Base-by-base conservation (phyloP, 2,797 vertebrate genomes). In the Lithobates sylvaticus region DNA sequence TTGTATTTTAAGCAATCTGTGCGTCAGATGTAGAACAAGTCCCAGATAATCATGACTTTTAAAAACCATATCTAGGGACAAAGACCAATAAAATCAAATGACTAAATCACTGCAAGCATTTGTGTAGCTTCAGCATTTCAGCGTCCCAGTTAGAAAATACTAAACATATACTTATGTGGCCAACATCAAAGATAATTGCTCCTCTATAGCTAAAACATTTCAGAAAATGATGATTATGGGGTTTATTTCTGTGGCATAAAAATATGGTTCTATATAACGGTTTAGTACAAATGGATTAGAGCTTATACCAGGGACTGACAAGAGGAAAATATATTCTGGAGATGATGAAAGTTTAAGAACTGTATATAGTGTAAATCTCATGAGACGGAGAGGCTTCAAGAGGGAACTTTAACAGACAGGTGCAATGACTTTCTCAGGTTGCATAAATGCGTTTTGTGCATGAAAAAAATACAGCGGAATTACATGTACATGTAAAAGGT, bases 151-250 rank as follows among this genome's bases (percentile, higher is more conserved):
- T 84, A 18, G 8, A 70, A 70, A 84, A 84, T 39, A 23, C 32
- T 70, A 61, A 84, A 84, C 83, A 78, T 84, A 71, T 61, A 84
- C 36, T 84, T 84, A 84, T 84, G 83, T 84, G 83, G 75, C 67
- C 68, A 61, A 23, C 83, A 70, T 78, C 34, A 77, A 70, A 78
- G 74, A 77, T 84, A 78, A 84, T 71, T 78, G 75, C 32, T 58
- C n/a, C 70, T 61, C 75, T 58, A 69, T 34, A 42, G 65, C 83
- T 61, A 50, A 78, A 36, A 78, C 42, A 23, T 71, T 84, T 39
- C 67, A 84, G 32, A 84, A 78, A 71, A 84, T 72, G 21, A 74
- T 83, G 83, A 84, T 84, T 69, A 84, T 44, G 67, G 74, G 73
- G 32, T 78, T 67, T 69, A 50, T 68, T 76, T 44, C 29, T 76